Percentiles rank a stretch among this genome's conserved stretches.
These are phyloP conservation scores for Cantharis flavilabris DNA, from an alignment of 2,888 invertebrate species.

Conservation along the genomic window DNA sequence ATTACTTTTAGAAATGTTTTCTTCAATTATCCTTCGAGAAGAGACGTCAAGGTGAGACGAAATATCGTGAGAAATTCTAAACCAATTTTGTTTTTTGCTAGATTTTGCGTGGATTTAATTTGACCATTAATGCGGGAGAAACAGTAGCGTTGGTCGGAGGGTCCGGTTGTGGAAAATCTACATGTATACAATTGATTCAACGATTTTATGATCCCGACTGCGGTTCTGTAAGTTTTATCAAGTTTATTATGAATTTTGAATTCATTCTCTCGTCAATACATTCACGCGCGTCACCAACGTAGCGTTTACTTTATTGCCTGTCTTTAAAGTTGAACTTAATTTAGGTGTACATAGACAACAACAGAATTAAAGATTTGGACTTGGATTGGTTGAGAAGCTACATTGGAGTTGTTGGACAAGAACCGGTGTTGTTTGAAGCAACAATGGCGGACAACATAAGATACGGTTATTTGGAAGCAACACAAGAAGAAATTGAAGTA, in stretches of 20 bases:
- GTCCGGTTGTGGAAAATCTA: slow-evolving; percentile 80
- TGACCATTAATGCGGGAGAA: slow-evolving; percentile 71
- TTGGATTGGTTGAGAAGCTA: slow-evolving; percentile 75
- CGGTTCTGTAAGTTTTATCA: slow-evolving; percentile 62
- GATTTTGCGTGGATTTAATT: slow-evolving; percentile 67
- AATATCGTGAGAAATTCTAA: neutral
- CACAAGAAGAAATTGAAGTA: slow-evolving; percentile 64
- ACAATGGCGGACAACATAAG: neutral
- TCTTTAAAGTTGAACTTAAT: neutral
- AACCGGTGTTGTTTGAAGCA: slow-evolving; percentile 74
- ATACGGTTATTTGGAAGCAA: slow-evolving; percentile 58
- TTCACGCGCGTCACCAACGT: no score
- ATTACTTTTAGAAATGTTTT: slow-evolving; percentile 73
- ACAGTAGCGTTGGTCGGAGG: slow-evolving; percentile 75
- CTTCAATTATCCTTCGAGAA: slow-evolving; percentile 81
- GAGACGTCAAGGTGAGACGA: slow-evolving; percentile 68
- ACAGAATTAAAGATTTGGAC: slow-evolving; percentile 69
- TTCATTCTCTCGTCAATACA: no score
- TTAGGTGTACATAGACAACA: slow-evolving; percentile 60
- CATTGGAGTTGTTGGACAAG: slow-evolving; percentile 86
- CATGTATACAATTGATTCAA: slow-evolving; percentile 73
- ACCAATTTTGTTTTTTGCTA: slow-evolving; percentile 39
- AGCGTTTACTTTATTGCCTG: no score
- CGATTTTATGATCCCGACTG: slow-evolving; percentile 71
- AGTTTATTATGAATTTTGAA: no score